Evolutionary conservation across 2,888 invertebrate species (phyloP).

Genomic region (Orthonevra nobilis): DNA sequence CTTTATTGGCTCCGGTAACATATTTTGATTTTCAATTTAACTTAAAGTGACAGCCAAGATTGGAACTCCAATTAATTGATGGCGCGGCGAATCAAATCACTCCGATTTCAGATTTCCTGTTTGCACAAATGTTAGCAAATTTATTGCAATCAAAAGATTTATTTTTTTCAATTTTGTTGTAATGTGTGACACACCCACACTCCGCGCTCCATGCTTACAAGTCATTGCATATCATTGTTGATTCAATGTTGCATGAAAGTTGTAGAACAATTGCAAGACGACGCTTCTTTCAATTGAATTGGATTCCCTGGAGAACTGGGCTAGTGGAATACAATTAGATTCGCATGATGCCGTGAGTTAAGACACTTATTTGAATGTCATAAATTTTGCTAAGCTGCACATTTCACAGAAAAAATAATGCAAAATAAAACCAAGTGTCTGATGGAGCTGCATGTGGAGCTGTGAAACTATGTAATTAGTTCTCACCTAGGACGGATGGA

Average conservation of each 20-base stretch:
- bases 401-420: conserved; percentile 25
- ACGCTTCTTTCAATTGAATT: conserved; percentile 21
- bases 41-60: no score
- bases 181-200: no score
- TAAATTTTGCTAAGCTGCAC: conserved; percentile 52
- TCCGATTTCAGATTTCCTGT: conserved; percentile 29
- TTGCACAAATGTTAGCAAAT: conserved; percentile 21
- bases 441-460: not conserved
- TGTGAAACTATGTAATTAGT: conserved; percentile 36
- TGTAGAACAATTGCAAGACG: conserved; percentile 17
- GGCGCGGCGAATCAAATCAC: no score
- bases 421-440: conserved; percentile 18
- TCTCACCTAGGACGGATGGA: conserved; percentile 48
- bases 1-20: conserved; percentile 5
- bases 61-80: no score
- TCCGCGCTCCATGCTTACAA: no score
- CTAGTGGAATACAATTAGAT: conserved; percentile 34
- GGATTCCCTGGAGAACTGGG: conserved; percentile 62
- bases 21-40: conserved; percentile 16
- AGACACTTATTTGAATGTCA: conserved; percentile 60
- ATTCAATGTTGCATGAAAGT: not conserved
- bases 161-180: conserved; percentile 28
- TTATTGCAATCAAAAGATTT: conserved; percentile 15
- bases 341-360: conserved; percentile 28
- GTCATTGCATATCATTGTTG: not conserved